A percentile compares a stretch with the other conserved stretches of the same genome.
Evolutionary conservation across 1,140 invertebrate genomes (phyloP).

Genomic region (Lepidurus packardi): DNA sequence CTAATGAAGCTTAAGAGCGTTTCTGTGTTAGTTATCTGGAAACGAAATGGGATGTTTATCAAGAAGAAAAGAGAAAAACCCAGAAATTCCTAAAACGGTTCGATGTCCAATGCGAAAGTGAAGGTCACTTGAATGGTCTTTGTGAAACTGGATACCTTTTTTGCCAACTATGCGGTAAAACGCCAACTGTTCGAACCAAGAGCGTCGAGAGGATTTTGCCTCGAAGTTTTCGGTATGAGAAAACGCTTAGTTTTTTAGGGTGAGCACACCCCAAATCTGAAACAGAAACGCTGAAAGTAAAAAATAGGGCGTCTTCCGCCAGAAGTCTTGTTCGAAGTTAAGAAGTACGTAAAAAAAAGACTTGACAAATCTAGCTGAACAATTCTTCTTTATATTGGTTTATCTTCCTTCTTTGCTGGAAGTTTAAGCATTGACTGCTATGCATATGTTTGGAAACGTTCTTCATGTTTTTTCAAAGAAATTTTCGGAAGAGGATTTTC

Average conservation of each 20-base stretch:
- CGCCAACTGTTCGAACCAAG: background rate
- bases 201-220: background rate
- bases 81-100: background rate
- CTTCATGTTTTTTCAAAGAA: no score
- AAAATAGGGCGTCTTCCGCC: conserved; percentile 16
- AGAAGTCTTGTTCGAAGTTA: background rate
- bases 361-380: background rate
- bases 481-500: no score
- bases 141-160: conserved; percentile 13
- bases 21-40: no score
- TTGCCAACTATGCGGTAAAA: background rate
- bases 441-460: no score
- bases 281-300: background rate
- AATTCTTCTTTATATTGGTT: background rate
- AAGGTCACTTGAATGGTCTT: conserved; percentile 9
- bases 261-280: no score
- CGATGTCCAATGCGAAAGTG: background rate
- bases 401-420: background rate
- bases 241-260: background rate
- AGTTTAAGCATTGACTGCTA: background rate
- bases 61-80: background rate
- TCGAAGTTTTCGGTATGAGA: background rate
- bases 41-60: background rate
- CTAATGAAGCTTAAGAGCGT: no score
- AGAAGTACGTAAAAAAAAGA: background rate